Evolutionary conservation across 2,888 invertebrate species (phyloP).

Genomic region (Macrophya alboannulata): DNA sequence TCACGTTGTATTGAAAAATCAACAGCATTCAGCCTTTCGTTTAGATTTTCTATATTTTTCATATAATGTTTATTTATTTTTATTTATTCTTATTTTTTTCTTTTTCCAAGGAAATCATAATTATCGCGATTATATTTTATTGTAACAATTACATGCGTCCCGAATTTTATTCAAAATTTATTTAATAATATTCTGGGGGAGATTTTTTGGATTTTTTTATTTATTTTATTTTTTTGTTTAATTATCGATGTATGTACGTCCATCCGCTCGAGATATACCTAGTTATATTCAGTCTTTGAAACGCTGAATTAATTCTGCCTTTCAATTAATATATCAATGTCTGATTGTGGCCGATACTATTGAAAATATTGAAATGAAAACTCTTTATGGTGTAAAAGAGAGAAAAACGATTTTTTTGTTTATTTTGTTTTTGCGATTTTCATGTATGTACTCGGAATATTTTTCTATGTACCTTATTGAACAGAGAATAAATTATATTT

Average conservation of each 20-base stretch:
- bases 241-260: slow-evolving; percentile 35
- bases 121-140: not conserved
- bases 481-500: not conserved
- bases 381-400: not conserved
- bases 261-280: slow-evolving; percentile 51
- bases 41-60: too few species aligned
- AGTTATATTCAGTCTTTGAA: slow-evolving; percentile 66
- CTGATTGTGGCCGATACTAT: not conserved
- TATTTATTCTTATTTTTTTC: too few species aligned
- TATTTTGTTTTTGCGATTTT: not conserved
- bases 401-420: not conserved
- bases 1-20: too few species aligned
- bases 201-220: slow-evolving; percentile 40
- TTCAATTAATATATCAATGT: not conserved
- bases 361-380: not conserved
- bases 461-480: not conserved
- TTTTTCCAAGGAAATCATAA: not conserved
- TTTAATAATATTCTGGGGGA: slow-evolving; percentile 39
- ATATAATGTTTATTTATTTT: too few species aligned
- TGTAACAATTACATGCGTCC: not conserved
- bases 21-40: too few species aligned
- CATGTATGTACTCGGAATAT: not conserved
- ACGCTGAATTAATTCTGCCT: slow-evolving; percentile 59
- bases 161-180: slow-evolving; percentile 11
- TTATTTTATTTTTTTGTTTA: slow-evolving; percentile 58